Evolutionary conservation across 2,113 vertebrate genomes (phyloP), one percentile per base, ranked within the genome.

Genomic region (Gymnarchus niloticus): DNA sequence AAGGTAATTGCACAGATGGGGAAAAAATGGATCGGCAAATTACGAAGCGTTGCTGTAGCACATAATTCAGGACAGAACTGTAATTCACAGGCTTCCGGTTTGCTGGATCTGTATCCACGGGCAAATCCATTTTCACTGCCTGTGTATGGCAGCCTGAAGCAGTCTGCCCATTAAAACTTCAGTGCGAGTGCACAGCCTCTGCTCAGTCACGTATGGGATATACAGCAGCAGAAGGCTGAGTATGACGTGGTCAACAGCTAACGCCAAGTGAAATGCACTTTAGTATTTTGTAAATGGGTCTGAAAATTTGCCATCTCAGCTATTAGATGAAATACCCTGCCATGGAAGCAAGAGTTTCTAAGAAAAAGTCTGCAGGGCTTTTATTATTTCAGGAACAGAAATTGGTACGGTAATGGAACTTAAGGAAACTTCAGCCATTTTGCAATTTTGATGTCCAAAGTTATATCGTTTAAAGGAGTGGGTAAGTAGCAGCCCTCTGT

Each of bases 91-190:
- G 44, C 46, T 48, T 49, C 21, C 44, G 41, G 21, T 9, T 51
- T 5, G 44, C n/a, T 10, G 5, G 44, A 41, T 44, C 23, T 3
- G 37, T 23, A 41, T 78, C 76, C 23, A 48, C 23, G 46, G 76
- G 77, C 46, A 49, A 81, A 81, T 81, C 77, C 77, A 81, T 81
- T 81, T 51, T 51, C 77, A 81, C 33, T 41, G 33, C 65, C 33
- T n/a, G n/a, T n/a, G n/a, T n/a, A n/a, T n/a, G n/a, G n/a, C n/a
- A n/a, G n/a, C 56, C 56, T 28, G 6, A 23, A 51, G 77, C n/a
- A 3, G 46, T 49, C 48, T 80, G 46, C n/a, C 77, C 77, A 80
- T 80, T 80, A 78, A 78, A 78, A 78, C 33, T n/a, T 78, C 41
- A 49, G 46, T 7, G 8, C 12, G 41, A 78, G 44, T 41, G 41